Evolutionary conservation across 2,113 vertebrate species (phyloP), one percentile per base, ranked within the genome.

Genomic region (Platysternon megacephalum): DNA sequence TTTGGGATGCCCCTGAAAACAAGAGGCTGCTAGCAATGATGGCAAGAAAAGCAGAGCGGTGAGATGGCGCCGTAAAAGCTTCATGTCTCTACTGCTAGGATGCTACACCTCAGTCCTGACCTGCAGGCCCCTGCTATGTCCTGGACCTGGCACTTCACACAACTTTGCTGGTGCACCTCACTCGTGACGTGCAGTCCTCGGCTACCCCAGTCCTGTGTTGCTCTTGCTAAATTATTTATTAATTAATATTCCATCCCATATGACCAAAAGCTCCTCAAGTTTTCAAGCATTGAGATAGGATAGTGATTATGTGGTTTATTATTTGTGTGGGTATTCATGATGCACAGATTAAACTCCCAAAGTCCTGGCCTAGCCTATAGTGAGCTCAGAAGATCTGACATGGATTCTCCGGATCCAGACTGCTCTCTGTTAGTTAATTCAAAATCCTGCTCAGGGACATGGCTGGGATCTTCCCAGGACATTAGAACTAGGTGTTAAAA

Each of bases 301-400:
- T n/a, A n/a, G 16, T 19, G 35, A 32, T 61, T 61, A 61, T 32
- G 56, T 58, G 11, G 56, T 28, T 58, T 29, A 58, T 58, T 58
- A 88, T 35, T 39, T 65, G 85, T 65, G 85, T 56, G 46, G 2
- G 8, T 12, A 12, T 81, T 79, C 1, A 0, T 51, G 92, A 11
- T 0, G 0, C 0, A 28, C 0, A 28, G 5, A 82, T 80, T 85
- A 22, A 55, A 2, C 44, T 61, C 55, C 74, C 86, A 82, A 8
- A 89, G 92, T 65, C 78, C 80, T 93, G 91, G 55, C 81, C 74
- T 90, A 1, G 3, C 29, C 61, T 0, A 0, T 24, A 81, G 26
- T 58, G 58, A 89, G 91, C 85, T 32, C 51, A 89, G 78, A 86
- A 87, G 94, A 83, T 90, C 88, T 81, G 84, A 85, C 68, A 2